Conservation (phyloP, 2,888 invertebrate genomes). For the Conistra vaccinii region DNA sequence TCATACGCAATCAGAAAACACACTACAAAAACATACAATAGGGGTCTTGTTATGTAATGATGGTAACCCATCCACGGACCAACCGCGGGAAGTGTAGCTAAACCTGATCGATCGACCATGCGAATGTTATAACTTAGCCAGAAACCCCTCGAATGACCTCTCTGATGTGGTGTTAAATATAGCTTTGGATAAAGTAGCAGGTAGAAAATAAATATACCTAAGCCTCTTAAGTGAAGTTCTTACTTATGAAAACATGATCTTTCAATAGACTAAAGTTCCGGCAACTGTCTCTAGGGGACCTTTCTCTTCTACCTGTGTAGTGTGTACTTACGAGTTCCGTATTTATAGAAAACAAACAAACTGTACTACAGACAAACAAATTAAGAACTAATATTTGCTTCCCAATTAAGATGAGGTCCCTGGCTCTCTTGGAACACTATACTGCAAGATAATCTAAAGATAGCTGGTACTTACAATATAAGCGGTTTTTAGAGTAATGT, state of each 20-base stretch:
- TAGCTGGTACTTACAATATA: neutral
- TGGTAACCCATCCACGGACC: too few relatives aligned
- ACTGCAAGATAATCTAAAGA: neutral
- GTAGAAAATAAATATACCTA: neutral
- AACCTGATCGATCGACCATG: too few relatives aligned
- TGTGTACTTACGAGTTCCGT: conserved; percentile 26
- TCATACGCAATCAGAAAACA: too few relatives aligned
- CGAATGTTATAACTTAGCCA: too few relatives aligned
- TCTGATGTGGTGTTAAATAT: neutral
- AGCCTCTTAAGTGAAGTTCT: neutral
- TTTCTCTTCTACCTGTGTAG: conserved; percentile 5
- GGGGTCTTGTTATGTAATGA: too few relatives aligned
- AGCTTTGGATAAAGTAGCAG: neutral
- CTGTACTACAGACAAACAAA: neutral
- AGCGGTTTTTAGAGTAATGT: neutral
- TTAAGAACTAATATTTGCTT: conserved; percentile 21
- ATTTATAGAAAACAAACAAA: conserved; percentile 30
- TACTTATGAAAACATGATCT: neutral
- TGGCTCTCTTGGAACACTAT: neutral
- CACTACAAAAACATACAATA: too few relatives aligned
- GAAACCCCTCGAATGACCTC: neutral
- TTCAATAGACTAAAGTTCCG: conserved; percentile 5
- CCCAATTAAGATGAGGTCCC: conserved; percentile 24
- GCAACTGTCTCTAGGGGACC: conserved; percentile 27
- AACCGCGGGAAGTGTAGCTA: too few relatives aligned